phyloP scores from a whole-genome alignment of 2,888 invertebrate species.

The Minunthozetes semirufus region DNA sequence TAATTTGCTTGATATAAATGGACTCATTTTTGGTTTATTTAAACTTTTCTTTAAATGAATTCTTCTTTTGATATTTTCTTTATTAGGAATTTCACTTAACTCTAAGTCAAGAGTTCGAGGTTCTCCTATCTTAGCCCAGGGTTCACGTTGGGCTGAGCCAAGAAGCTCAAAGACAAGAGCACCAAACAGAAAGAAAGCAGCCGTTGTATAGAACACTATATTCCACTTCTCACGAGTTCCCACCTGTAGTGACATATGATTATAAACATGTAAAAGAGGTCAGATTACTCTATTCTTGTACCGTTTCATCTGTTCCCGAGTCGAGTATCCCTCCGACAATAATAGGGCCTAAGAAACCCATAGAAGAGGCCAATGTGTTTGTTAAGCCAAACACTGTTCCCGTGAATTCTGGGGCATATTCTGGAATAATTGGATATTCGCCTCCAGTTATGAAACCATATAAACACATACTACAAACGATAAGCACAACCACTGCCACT shows the following conservation, averaged over 20 bases:
- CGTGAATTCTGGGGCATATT: constrained; percentile 35
- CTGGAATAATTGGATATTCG: constrained; percentile 33
- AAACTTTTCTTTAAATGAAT: background rate
- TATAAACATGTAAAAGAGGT: background rate
- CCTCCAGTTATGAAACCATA: constrained; percentile 36
- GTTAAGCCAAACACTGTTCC: constrained; percentile 35
- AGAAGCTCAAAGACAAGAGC: constrained; percentile 20
- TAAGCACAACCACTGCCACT: background rate
- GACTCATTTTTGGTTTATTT: background rate
- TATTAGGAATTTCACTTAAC: background rate
- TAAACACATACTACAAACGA: constrained; percentile 25
- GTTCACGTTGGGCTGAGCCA: constrained; percentile 31
- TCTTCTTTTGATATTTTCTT: background rate
- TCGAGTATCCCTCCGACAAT: constrained; percentile 34
- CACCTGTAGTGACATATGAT: background rate
- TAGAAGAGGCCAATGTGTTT: constrained; percentile 5
- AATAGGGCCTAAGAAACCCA: constrained; percentile 33
- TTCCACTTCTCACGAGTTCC: constrained; percentile 29
- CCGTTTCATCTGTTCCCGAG: background rate
- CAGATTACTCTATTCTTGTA: background rate
- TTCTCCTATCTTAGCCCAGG: constrained; percentile 25
- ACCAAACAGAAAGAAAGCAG: constrained; percentile 20
- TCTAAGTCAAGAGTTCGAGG: background rate
- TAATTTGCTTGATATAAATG: background rate
- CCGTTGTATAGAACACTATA: constrained; percentile 22